Evolutionary conservation across 2,888 invertebrate species (phyloP), one percentile per base, ranked within the genome.

Genomic region (Crocallis elinguaria): DNA sequence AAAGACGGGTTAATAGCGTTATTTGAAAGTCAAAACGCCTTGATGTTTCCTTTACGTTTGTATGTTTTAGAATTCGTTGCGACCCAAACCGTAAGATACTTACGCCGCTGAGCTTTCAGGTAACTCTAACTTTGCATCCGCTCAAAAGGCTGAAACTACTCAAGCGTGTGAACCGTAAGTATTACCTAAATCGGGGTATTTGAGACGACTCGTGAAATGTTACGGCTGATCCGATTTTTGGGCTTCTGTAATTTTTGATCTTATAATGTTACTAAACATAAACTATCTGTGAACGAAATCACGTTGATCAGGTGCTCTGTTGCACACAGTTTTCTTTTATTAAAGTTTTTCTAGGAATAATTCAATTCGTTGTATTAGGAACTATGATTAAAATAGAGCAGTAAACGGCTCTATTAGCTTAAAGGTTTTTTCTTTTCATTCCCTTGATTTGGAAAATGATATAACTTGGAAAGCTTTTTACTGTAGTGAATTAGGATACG

Each of bases 51-150:
- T 37, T 48, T 36, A 32, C 32, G 33, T 41, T 16, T 54, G 51
- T 14, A 36, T 41, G 44, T 41, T 51, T 60, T 57, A 41, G 49
- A 54, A 45, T 55, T 45, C 32, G 35, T 53, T 37, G 13, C 30
- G 57, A 57, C 57, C 65, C 42, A 57, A 54, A 49, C 60, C 50
- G 43, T 30, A 2, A 32, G 14, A 37, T 45, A 27, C 44, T 14
- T 35, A 2, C 11, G 14, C 49, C 38, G 43, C 41, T 60, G 54
- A 64, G 57, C 53, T 55, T 44, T 37, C 52, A 44, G 56, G 41
- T 23, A 55, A 27, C 36, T 46, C 19, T 49, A 42, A 37, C 33
- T 45, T 59, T 59, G 25, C 30, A 32, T 42, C 44, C 33, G 30
- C 21, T 37, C 6, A 14, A 48, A 39, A 54, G 45, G 43, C 58